A percentile compares a stretch with the other conserved stretches of the same genome.
These are phyloP conservation scores for Thyatira batis DNA, from an alignment of 2,888 invertebrate species.

Conservation along the genomic window DNA sequence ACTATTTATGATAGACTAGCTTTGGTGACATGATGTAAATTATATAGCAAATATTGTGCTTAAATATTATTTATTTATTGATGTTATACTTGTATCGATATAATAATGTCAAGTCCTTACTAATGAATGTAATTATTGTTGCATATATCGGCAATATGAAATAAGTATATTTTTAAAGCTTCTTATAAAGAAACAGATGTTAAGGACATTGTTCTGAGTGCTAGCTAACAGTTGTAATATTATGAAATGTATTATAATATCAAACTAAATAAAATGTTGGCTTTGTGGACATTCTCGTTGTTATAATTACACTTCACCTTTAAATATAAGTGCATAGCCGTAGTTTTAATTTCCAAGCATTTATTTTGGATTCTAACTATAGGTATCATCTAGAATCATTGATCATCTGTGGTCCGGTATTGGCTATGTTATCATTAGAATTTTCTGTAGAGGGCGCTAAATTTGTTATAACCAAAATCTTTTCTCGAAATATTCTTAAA, in stretches of 20 bases:
- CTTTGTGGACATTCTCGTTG: slow-evolving; percentile 47
- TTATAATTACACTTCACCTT: not conserved
- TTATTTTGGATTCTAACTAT: too few species aligned
- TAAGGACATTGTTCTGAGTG: slow-evolving; percentile 37
- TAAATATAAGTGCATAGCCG: too few species aligned
- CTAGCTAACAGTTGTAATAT: slow-evolving; percentile 37
- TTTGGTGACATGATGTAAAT: slow-evolving; percentile 30
- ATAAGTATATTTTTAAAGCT: slow-evolving; percentile 36
- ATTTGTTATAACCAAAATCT: too few species aligned
- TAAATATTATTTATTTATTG: slow-evolving; percentile 73
- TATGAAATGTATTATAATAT: slow-evolving; percentile 50
- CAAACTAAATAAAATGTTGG: slow-evolving; percentile 61
- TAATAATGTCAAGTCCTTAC: slow-evolving; percentile 48
- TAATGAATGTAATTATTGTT: slow-evolving; percentile 32
- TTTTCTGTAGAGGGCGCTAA: too few species aligned
- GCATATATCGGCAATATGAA: slow-evolving; percentile 5
- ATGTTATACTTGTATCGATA: slow-evolving; percentile 65
- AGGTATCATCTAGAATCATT: too few species aligned
- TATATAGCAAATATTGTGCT: slow-evolving; percentile 54
- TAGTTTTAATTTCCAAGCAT: too few species aligned
- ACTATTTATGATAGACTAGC: slow-evolving; percentile 20
- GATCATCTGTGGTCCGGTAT: too few species aligned
- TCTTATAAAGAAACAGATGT: slow-evolving; percentile 50
- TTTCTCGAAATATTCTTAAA: too few species aligned
- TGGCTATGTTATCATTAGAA: too few species aligned